Evolutionary conservation across 2,888 invertebrate genomes (phyloP), one percentile per base, ranked within the genome.

Genomic region (Nysson spinosus): DNA sequence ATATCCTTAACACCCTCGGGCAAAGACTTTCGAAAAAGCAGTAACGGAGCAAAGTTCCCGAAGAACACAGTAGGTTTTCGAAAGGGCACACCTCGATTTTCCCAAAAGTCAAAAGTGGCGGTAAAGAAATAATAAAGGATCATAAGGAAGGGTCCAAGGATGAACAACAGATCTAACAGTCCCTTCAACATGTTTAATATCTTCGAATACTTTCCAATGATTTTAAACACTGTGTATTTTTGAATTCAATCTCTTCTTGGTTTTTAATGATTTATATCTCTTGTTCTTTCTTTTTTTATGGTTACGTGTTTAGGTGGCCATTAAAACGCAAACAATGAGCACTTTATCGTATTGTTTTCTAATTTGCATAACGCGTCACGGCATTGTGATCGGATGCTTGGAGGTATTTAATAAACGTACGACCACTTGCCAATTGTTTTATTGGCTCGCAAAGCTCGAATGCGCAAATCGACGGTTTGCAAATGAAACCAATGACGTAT

Each of bases 31-130:
- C 76, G 74, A 55, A 86, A 86, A 0, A 82, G 56, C 6, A 86
- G 56, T 1, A 83, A 58, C 0, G 81, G 70, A 0, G 73, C 78
- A 11, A 82, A 86, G 50, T 86, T 86, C 0, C 86, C 85, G 3
- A 86, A 56, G 2, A 86, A 54, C 3, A 85, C 73, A 0, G 80
- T 83, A 0, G 86, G 86, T 17, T 85, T 79, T 37, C 71, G 80
- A 54, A 65, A 84, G 0, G 84, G 83, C 0, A 86, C 84, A 0
- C 81, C 82, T 1, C 69, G 81, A 2, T 69, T 74, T 22, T 72
- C 62, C 86, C 86, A 86, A 40, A 78, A 86, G 55, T 83, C 73
- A 35, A 83, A 86, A 0, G 83, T 85, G 6, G 81, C 67, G 0
- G 83, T 83, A 20, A 86, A 77, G 62, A 79, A 86, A 20, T 64